Evolutionary conservation across 1,140 invertebrate genomes (phyloP).

Genomic region (Drosophila mojavensis): DNA sequence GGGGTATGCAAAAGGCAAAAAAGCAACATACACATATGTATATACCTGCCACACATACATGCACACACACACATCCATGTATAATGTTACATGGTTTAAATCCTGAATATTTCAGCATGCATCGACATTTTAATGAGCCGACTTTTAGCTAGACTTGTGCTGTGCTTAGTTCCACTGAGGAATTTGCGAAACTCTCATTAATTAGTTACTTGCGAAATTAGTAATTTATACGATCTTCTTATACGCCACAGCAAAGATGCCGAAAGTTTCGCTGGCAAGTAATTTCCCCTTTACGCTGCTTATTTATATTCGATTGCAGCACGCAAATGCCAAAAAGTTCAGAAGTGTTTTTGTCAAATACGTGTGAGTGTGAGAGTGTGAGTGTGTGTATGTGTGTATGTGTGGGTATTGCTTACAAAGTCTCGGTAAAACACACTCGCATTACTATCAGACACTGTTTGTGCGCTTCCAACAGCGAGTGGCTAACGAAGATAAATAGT

Average conservation of each 20-base stretch:
- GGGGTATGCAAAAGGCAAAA: constrained; percentile 20
- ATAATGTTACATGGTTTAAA: no score
- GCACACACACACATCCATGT: background rate
- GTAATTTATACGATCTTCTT: constrained; percentile 49
- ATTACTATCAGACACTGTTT: constrained; percentile 1
- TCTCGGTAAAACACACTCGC: constrained; percentile 27
- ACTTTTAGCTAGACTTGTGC: background rate
- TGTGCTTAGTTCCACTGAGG: background rate
- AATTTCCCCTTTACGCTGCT: constrained; percentile 49
- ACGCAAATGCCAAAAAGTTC: constrained; percentile 33
- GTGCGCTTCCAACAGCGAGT: constrained; percentile 11
- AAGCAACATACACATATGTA: background rate
- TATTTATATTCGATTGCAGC: constrained; percentile 41
- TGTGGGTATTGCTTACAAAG: constrained; percentile 27
- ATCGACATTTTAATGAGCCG: constrained; percentile 3
- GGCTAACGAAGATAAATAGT: constrained; percentile 72
- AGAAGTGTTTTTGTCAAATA: constrained; percentile 55
- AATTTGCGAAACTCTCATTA: constrained; percentile 28
- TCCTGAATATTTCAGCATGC: background rate
- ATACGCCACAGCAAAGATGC: constrained; percentile 39
- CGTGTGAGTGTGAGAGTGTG: constrained; percentile 25
- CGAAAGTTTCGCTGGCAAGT: constrained; percentile 46
- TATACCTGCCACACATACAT: background rate
- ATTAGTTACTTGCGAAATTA: constrained; percentile 64
- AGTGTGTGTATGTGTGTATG: no score